phyloP scores from a whole-genome alignment of 2,888 invertebrate genomes.

The Synanthedon vespiformis region DNA sequence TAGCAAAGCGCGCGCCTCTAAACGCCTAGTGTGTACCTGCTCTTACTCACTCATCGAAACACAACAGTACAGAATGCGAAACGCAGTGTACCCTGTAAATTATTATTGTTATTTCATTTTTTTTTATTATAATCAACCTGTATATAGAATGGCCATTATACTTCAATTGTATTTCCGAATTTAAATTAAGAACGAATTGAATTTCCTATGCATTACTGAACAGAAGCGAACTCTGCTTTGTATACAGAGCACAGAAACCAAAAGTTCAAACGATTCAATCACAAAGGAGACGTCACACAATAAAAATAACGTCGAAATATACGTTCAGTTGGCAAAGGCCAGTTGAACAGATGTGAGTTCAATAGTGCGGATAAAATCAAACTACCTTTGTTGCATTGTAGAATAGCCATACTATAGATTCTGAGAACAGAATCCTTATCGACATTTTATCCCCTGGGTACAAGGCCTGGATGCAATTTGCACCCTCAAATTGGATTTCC shows the following conservation, averaged over 20 bases:
- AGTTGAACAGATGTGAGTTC: conserved; percentile 5
- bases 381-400: conserved; percentile 13
- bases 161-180: too few species aligned
- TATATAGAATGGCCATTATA: too few species aligned
- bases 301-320: conserved; percentile 9
- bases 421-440: conserved; percentile 19
- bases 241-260: not conserved
- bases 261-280: not conserved
- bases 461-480: conserved; percentile 28
- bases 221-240: too few species aligned
- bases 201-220: too few species aligned
- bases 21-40: too few species aligned
- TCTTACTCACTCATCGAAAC: too few species aligned
- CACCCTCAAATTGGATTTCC: conserved; percentile 29
- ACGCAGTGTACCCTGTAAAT: too few species aligned
- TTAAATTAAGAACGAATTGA: too few species aligned
- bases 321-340: conserved; percentile 6
- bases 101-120: too few species aligned
- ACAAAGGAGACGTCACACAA: not conserved
- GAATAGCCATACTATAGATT: conserved; percentile 13
- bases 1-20: too few species aligned
- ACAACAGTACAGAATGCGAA: too few species aligned
- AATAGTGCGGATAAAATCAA: conserved; percentile 9
- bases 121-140: too few species aligned
- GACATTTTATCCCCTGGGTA: conserved; percentile 23